Conservation (phyloP, 2,888 invertebrate species). For the Calliopum simillimum region DNA sequence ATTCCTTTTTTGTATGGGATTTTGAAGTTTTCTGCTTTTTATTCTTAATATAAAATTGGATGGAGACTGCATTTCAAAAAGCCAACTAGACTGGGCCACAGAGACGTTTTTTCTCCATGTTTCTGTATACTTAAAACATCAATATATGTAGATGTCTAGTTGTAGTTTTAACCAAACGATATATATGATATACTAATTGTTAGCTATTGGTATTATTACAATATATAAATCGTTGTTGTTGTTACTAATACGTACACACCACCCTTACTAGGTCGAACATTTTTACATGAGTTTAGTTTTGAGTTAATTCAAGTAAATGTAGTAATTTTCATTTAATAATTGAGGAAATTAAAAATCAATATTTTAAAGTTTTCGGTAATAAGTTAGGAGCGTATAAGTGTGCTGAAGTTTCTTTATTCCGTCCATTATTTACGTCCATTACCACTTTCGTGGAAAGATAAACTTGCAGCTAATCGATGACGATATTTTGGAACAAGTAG, state of each 20-base stretch:
- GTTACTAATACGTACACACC: neutral
- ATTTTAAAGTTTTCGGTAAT: neutral
- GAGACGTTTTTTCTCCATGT: too few species aligned
- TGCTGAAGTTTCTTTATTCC: neutral
- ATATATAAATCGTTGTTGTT: too few species aligned
- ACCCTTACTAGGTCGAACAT: neutral
- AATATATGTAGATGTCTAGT: too few species aligned
- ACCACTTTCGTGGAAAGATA: constrained; percentile 16
- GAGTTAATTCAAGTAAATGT: neutral
- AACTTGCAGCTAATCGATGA: constrained; percentile 6
- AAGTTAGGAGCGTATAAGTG: neutral
- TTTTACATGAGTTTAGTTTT: neutral
- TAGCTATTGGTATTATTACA: too few species aligned
- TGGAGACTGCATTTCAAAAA: too few species aligned
- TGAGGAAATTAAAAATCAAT: neutral
- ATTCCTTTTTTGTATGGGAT: too few species aligned
- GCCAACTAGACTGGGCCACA: too few species aligned
- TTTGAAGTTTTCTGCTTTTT: too few species aligned
- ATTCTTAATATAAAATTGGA: too few species aligned
- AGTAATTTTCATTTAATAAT: neutral
- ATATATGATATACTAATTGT: too few species aligned
- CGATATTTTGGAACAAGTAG: constrained; percentile 2
- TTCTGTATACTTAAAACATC: too few species aligned
- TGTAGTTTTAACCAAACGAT: too few species aligned
- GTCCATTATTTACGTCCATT: constrained; percentile 8